A percentile compares a stretch with the other conserved stretches of the same genome.
phyloP scores from a whole-genome alignment of 1,140 invertebrate genomes.

The Mactra quadrangularis region DNA sequence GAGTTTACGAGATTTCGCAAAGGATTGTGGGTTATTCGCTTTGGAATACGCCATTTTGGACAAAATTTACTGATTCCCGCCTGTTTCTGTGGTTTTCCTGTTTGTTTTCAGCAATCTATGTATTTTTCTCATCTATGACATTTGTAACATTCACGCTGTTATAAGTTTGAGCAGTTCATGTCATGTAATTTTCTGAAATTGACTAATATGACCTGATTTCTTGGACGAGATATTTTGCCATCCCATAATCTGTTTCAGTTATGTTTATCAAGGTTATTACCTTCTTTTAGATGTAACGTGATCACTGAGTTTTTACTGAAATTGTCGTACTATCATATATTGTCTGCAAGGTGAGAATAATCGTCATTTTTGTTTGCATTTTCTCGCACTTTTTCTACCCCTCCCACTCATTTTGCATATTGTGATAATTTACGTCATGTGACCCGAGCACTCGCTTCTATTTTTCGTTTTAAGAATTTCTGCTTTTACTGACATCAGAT shows the following conservation, averaged over 20 bases:
- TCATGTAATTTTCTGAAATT: too few species aligned
- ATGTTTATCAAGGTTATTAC: slow-evolving; percentile 41
- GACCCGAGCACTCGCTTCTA: too few species aligned
- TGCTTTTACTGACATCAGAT: too few species aligned
- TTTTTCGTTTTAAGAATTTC: too few species aligned
- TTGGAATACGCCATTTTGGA: slow-evolving; percentile 73
- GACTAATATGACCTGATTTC: too few species aligned
- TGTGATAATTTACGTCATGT: too few species aligned
- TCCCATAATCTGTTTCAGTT: slow-evolving; percentile 15
- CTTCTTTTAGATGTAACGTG: too few species aligned
- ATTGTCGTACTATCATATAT: too few species aligned
- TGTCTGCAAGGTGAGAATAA: not conserved
- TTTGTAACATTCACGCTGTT: not conserved
- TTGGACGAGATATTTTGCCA: not conserved
- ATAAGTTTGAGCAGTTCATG: too few species aligned
- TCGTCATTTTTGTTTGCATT: not conserved
- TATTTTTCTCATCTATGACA: not conserved
- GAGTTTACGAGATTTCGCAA: slow-evolving; percentile 62
- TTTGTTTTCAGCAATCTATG: not conserved
- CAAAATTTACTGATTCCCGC: slow-evolving; percentile 68
- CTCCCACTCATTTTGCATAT: not conserved
- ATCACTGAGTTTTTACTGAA: too few species aligned
- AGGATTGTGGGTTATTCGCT: slow-evolving; percentile 67
- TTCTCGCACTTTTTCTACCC: not conserved
- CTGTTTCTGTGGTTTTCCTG: slow-evolving; percentile 51